Evolutionary conservation across 2,888 invertebrate species (phyloP), one percentile per base, ranked within the genome.

Genomic region (Drosophila maculinotata): DNA sequence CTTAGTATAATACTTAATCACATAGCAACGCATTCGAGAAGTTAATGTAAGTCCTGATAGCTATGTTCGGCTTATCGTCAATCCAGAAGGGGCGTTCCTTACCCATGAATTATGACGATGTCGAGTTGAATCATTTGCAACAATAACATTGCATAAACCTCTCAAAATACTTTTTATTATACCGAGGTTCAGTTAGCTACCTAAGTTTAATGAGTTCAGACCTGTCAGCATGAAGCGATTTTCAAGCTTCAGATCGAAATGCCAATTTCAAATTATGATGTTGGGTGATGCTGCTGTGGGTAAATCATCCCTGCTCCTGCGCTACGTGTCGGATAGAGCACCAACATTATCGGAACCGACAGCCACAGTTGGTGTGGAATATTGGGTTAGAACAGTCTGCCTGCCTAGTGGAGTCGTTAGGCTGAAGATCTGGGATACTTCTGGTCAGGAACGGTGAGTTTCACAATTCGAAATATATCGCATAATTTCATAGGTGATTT

Each of bases 221-320:
- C 17, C 52, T 23, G 4, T 1, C 5, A 23, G 7, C 9, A 63
- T 52, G 41, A 12, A 6, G 1, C 51, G 35, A 3, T 3, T 2
- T 2, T n/a, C 6, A 6, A 47, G 44, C 1, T 15, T 23, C 1
- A 20, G 0, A 2, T 1, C n/a, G 3, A 26, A 1, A 4, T 7
- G 1, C 7, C 5, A 9, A 1, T 63, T 45, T 15, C 8, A 48
- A 23, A 15, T 83, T 2, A 38, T 65, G 0, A 10, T 77, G 31
- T 26, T 79, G 1, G 81, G 84, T 0, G 56, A 38, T 25, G 3
- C 23, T 3, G 35, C 10, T 1, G 79, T 80, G 6, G 84, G 79
- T 0, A 79, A 79, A 17, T 33, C 84, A 0, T 73, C 80, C 0
- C n/a, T 79, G 4, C 6, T 79, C 0, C 25, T 0, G 1, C 48